Evolutionary conservation across 2,888 invertebrate species (phyloP).

Genomic region (Griposia aprilina): DNA sequence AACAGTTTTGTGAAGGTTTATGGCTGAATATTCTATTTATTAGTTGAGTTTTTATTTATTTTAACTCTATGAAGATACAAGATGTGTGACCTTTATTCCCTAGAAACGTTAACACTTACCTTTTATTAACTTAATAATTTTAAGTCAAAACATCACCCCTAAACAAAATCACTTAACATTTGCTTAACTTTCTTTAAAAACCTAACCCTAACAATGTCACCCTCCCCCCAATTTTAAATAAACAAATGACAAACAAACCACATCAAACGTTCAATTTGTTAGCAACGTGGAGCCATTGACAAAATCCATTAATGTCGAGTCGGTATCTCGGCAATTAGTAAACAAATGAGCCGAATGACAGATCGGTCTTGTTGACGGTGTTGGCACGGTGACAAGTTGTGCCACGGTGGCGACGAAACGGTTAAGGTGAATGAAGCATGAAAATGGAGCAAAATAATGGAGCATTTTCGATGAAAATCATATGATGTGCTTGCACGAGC

Average conservation of each 20-base stretch:
- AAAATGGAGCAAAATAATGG: conserved; percentile 22
- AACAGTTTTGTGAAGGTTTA: conserved; percentile 28
- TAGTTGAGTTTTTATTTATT: conserved; percentile 16
- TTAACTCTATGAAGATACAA: neutral
- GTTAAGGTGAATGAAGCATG: conserved; percentile 50
- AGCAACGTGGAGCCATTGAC: conserved; percentile 82
- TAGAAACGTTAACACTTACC: neutral
- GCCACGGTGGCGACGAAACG: conserved; percentile 59
- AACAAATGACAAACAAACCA: conserved; percentile 69
- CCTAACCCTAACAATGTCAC: conserved; percentile 30
- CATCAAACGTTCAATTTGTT: conserved; percentile 82
- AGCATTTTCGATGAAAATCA: neutral
- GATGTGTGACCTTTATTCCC: neutral
- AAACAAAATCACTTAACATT: conserved; percentile 39
- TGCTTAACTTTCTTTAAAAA: conserved; percentile 14
- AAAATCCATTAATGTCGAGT: conserved; percentile 88
- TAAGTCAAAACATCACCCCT: neutral
- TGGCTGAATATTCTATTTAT: conserved; percentile 14
- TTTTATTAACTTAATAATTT: neutral
- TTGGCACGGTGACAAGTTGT: conserved; percentile 86
- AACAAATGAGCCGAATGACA: conserved; percentile 89
- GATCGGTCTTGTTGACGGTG: conserved; percentile 77
- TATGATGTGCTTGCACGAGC: conserved; percentile 16
- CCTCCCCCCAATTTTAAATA: conserved; percentile 52
- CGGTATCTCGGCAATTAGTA: conserved; percentile 86